These are phyloP conservation scores for Gobiocypris rarus DNA, from an alignment of 2,113 vertebrate genomes.

Conservation along the genomic window DNA sequence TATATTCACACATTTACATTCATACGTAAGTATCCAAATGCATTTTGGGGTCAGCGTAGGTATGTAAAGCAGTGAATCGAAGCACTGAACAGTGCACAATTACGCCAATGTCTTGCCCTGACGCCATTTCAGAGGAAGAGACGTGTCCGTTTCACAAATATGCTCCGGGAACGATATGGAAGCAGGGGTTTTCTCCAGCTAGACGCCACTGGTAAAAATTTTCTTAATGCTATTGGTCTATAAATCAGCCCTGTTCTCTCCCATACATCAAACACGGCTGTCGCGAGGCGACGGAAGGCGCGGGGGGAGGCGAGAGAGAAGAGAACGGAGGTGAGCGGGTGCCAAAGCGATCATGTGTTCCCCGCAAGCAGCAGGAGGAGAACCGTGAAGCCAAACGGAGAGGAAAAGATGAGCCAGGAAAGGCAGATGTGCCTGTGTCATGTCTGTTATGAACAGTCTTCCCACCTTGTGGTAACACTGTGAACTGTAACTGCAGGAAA, in stretches of 20 bases:
- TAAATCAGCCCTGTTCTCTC: slow-evolving; percentile 35
- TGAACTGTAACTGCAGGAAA: slow-evolving; percentile 91
- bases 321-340: slow-evolving; percentile 39
- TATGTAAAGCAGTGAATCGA: not conserved
- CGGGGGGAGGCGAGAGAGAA: not conserved
- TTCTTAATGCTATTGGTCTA: slow-evolving; percentile 44
- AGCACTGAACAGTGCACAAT: not conserved
- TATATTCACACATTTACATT: not conserved
- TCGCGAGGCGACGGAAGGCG: not conserved
- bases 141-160: not conserved
- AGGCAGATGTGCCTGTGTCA: slow-evolving; percentile 66
- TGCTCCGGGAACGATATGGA: not conserved
- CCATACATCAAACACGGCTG: slow-evolving; percentile 18
- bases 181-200: not conserved
- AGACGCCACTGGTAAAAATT: slow-evolving; percentile 24
- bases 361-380: slow-evolving; percentile 43
- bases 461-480: slow-evolving; percentile 95
- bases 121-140: not conserved
- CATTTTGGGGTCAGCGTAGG: not conserved
- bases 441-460: slow-evolving; percentile 81
- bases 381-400: slow-evolving; percentile 51
- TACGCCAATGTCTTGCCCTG: not conserved
- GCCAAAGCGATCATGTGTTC: slow-evolving; percentile 41
- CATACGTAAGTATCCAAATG: not conserved
- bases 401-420: slow-evolving; percentile 33